Conservation (phyloP, 2,113 vertebrate species). For the Pandion haliaetus region DNA sequence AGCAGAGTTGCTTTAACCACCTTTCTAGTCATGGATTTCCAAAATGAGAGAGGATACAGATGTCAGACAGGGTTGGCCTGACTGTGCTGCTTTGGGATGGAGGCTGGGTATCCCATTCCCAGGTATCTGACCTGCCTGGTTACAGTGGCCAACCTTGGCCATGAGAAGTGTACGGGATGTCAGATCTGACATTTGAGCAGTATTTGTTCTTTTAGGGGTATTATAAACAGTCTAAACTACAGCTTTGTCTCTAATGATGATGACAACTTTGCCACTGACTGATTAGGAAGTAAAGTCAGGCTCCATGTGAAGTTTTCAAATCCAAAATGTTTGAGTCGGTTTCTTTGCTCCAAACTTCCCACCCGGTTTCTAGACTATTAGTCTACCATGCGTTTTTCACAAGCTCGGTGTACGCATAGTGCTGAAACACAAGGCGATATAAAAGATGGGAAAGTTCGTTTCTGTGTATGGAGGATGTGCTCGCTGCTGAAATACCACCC, state of each 20-base stretch:
- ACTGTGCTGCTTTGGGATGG: neutral
- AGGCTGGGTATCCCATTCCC: neutral
- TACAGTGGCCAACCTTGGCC: accelerated
- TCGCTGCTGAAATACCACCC: neutral
- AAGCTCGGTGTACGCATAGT: accelerated
- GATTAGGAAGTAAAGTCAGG: neutral
- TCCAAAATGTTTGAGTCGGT: neutral
- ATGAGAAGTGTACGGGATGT: accelerated
- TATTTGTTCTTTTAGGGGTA: neutral
- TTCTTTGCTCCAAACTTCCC: neutral
- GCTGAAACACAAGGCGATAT: accelerated
- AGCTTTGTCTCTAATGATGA: neutral
- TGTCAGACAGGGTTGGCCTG: neutral
- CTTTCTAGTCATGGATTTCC: neutral
- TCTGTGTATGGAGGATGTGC: accelerated
- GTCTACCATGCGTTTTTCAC: accelerated
- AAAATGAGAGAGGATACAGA: neutral
- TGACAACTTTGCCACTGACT: neutral
- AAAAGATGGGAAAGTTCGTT: accelerated
- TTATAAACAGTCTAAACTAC: neutral
- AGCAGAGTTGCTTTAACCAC: neutral
- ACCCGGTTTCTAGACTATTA: neutral
- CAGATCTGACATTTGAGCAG: neutral
- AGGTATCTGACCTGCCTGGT: neutral
- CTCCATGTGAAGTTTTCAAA: neutral